Conservation (phyloP, 2,113 vertebrate genomes). For the Turnix velox region DNA sequence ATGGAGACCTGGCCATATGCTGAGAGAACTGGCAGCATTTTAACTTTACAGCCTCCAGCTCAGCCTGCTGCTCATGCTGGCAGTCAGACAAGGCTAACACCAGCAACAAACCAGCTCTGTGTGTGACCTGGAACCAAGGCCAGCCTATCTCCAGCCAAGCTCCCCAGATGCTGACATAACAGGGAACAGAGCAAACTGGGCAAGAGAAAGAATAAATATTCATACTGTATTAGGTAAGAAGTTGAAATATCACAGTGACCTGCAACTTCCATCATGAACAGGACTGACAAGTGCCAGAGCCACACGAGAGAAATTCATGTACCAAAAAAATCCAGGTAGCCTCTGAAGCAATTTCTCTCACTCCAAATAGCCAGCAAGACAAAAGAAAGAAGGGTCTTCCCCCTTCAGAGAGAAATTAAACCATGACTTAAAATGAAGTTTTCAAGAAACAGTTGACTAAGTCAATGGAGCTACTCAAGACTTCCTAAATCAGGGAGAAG, state of each 20-base stretch:
- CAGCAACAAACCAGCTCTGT: background rate
- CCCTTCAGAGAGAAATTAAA: background rate
- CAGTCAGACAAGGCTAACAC: background rate
- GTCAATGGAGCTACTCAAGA: background rate
- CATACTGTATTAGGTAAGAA: background rate
- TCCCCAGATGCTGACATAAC: background rate
- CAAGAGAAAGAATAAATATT: background rate
- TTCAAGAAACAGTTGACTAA: background rate
- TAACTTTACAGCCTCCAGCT: background rate
- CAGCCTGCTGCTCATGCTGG: fast-evolving
- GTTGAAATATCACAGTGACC: background rate
- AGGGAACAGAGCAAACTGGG: background rate
- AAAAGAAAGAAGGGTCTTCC: background rate
- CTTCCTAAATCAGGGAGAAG: background rate
- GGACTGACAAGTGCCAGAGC: background rate
- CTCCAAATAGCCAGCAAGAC: background rate
- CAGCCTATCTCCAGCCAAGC: background rate
- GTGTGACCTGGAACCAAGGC: background rate
- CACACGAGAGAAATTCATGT: background rate
- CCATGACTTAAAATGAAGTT: background rate
- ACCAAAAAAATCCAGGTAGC: background rate
- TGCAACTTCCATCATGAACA: background rate
- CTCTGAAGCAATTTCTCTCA: background rate
- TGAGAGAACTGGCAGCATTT: background rate
- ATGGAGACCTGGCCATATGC: background rate